These are phyloP conservation scores for Cheilosia urbana DNA, from an alignment of 2,888 invertebrate species.

Conservation along the genomic window DNA sequence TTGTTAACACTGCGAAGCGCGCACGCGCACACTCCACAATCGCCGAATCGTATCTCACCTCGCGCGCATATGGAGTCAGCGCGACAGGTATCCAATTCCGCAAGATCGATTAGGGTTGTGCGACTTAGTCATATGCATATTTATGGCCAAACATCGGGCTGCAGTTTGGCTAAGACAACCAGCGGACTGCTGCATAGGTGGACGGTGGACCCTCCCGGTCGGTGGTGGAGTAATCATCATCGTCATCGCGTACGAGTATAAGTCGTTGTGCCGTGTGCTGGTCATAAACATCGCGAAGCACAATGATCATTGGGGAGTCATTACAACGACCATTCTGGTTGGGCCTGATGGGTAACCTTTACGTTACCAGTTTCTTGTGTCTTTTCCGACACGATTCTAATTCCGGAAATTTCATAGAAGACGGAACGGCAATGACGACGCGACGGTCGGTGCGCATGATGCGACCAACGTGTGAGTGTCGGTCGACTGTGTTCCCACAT, in stretches of 20 bases:
- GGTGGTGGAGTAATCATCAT: conserved; percentile 59
- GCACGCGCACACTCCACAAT: conserved; percentile 72
- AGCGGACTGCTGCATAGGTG: conserved; percentile 22
- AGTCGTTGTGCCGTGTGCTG: conserved; percentile 41
- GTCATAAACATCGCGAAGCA: conserved; percentile 61
- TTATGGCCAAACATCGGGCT: conserved; percentile 66
- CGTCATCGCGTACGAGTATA: conserved; percentile 26
- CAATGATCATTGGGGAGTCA: conserved; percentile 73
- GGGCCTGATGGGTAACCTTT: conserved; percentile 47
- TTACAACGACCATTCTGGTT: conserved; percentile 59
- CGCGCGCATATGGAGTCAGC: conserved; percentile 62
- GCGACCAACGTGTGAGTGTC: conserved; percentile 56
- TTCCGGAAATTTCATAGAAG: conserved; percentile 72
- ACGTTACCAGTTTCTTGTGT: conserved; percentile 54
- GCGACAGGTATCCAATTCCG: conserved; percentile 75
- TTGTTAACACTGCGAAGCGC: conserved; percentile 71
- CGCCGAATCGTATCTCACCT: conserved; percentile 66
- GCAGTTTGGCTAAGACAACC: conserved; percentile 57
- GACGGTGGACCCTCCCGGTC: conserved; percentile 41
- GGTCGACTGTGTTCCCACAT: conserved; percentile 72
- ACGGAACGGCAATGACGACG: conserved; percentile 59
- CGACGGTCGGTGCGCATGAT: conserved; percentile 50
- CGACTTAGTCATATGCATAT: conserved; percentile 75
- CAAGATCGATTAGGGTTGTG: conserved; percentile 75
- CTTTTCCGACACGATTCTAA: conserved; percentile 41